Percentiles rank a stretch among this genome's conserved stretches.
These are phyloP conservation scores for Bicyclus anynana DNA, from an alignment of 1,140 invertebrate genomes.

Conservation along the genomic window DNA sequence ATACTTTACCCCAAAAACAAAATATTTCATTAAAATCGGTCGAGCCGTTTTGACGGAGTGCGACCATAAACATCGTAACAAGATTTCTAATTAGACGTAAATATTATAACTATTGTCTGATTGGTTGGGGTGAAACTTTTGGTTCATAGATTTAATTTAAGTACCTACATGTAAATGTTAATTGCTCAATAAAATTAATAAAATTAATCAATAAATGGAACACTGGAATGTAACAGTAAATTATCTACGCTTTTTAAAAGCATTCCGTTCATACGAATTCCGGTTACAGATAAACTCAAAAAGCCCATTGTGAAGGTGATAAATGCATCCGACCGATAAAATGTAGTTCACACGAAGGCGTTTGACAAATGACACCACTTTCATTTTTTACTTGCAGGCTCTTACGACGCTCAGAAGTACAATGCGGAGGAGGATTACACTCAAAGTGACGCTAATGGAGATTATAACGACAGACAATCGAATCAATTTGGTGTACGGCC, in stretches of 20 bases:
- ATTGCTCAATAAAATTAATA: neutral
- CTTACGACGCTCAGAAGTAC: conserved; percentile 65
- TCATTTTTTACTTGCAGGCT: conserved; percentile 73
- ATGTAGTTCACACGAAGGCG: conserved; percentile 33
- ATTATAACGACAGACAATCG: conserved; percentile 40
- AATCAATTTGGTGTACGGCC: conserved; percentile 39
- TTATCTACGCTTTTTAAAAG: neutral
- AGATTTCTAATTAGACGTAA: too few relatives aligned
- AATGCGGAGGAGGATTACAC: conserved; percentile 58
- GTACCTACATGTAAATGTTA: too few relatives aligned
- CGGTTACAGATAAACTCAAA: conserved; percentile 9
- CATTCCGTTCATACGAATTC: conserved; percentile 3
- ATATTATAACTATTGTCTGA: too few relatives aligned
- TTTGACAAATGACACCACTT: conserved; percentile 68
- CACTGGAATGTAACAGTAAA: neutral
- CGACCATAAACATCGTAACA: too few relatives aligned
- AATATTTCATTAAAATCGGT: too few relatives aligned
- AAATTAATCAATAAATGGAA: too few relatives aligned
- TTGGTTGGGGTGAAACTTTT: too few relatives aligned
- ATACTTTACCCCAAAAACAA: too few relatives aligned
- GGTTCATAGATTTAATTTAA: too few relatives aligned
- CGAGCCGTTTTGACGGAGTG: too few relatives aligned
- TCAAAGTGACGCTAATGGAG: conserved; percentile 35
- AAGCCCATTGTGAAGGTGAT: conserved; percentile 51
- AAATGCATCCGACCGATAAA: conserved; percentile 50